These are phyloP conservation scores for Bradypus variegatus DNA, from an alignment of 2,797 vertebrate species.

Conservation along the genomic window DNA sequence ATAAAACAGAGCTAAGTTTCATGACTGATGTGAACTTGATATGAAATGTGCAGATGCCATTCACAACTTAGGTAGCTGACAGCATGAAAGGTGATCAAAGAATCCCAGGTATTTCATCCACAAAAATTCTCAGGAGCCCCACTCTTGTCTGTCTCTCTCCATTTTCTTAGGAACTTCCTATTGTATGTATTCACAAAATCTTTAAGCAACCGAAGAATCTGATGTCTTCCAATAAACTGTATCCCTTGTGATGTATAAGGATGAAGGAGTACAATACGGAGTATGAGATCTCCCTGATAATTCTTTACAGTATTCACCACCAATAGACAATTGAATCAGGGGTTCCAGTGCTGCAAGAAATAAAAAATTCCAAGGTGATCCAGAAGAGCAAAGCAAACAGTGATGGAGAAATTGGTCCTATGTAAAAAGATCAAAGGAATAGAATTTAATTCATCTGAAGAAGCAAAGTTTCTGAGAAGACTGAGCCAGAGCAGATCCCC, in stretches of 20 bases:
- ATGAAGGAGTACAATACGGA: background rate
- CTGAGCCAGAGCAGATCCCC: background rate
- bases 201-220: constrained; percentile 15
- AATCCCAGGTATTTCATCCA: background rate
- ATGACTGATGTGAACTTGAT: background rate
- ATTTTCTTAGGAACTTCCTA: background rate
- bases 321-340: background rate
- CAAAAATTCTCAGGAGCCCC: background rate
- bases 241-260: background rate
- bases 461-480: background rate
- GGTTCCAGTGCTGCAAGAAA: background rate
- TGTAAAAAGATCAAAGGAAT: background rate
- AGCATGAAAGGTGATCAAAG: background rate
- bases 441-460: background rate
- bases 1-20: constrained; percentile 6
- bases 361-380: constrained; percentile 1
- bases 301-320: constrained; percentile 4
- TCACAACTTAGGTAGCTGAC: background rate
- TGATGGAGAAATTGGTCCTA: background rate
- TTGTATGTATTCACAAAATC: constrained; percentile 15
- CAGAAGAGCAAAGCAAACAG: background rate
- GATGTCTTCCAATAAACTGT: background rate
- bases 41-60: background rate
- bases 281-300: background rate
- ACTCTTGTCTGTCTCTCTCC: background rate